Evolutionary conservation across 2,113 vertebrate genomes (phyloP).

Genomic region (Atrichornis clamosus): DNA sequence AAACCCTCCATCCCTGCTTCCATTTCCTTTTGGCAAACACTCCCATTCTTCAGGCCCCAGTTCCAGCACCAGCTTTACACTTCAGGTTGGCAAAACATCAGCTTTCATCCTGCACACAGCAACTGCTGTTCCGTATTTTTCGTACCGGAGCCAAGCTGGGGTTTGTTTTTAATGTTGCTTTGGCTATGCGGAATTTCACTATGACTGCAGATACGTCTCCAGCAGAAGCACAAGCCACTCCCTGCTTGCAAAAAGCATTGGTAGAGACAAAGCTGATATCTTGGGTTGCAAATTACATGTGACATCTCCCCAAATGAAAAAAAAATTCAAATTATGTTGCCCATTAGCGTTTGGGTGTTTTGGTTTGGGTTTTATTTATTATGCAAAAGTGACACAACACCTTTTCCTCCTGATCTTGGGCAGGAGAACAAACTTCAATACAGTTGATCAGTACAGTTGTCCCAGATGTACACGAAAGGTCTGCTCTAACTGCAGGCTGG

Average conservation of each 20-base stretch:
- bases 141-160: background rate
- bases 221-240: background rate
- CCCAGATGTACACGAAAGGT: background rate
- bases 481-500: background rate
- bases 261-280: background rate
- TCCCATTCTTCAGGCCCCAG: slow-evolving; percentile 49
- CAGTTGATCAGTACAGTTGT: background rate
- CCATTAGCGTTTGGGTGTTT: background rate
- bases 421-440: background rate
- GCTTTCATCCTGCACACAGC: slow-evolving; percentile 53
- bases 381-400: background rate
- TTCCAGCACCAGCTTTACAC: slow-evolving; percentile 67
- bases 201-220: slow-evolving; percentile 25
- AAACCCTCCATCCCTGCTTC: slow-evolving; percentile 64
- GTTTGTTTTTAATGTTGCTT: slow-evolving; percentile 59
- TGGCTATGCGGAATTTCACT: slow-evolving; percentile 56
- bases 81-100: slow-evolving; percentile 67
- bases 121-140: slow-evolving; percentile 53
- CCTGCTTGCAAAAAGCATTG: background rate
- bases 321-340: background rate
- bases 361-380: background rate
- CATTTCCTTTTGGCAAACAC: slow-evolving; percentile 65
- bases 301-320: background rate
- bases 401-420: background rate
- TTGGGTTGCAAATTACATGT: background rate